Base-by-base conservation (phyloP, 2,113 vertebrate species). In the Talpa occidentalis region DNA sequence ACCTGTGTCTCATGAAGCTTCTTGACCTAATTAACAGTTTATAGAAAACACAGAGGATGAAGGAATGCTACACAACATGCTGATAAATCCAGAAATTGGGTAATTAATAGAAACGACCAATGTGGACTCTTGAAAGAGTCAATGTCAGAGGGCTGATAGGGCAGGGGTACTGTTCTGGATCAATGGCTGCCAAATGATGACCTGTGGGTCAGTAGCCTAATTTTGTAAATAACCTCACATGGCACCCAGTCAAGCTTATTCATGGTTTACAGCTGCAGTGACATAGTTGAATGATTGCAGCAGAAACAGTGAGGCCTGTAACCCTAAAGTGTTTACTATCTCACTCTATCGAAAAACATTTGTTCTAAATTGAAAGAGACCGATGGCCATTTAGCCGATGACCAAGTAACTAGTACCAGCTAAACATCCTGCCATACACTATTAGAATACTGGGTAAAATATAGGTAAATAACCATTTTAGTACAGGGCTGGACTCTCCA, bases 201-300 rank as follows among this genome's bases (percentile, higher is more conserved):
- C 28, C 21, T 60, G 7, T 26, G 15, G 72, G 32, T 69, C 32
- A 78, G 22, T 30, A 59, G 52, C 35, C 17, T 84, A 22, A 32
- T 64, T 79, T 67, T 76, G 42, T 32, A 76, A 92, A 69, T 54
- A 91, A 19, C 91, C n/a, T 83, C 56, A 86, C 60, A 21, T 90
- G 35, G 32, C 81, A 86, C 3, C 40, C n/a, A 81, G 52, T 66
- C 60, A 54, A 28, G 49, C 28, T 76, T 78, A 42, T 11, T 1
- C 56, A 40, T 19, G 5, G 14, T 32, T 14, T 74, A 10, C 0
- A 37, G 74, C 24, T 81, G 7, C 9, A 19, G 17, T 37, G 77
- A 73, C 66, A 80, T 24, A 52, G n/a, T 6, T 73, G 59, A 91
- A 21, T 19, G n/a, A 76, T 6, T 74, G 35, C 56, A 26, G 78